These are phyloP conservation scores for Hydrocynus forskahlii DNA, from an alignment of 2,797 vertebrate species.

Conservation along the genomic window DNA sequence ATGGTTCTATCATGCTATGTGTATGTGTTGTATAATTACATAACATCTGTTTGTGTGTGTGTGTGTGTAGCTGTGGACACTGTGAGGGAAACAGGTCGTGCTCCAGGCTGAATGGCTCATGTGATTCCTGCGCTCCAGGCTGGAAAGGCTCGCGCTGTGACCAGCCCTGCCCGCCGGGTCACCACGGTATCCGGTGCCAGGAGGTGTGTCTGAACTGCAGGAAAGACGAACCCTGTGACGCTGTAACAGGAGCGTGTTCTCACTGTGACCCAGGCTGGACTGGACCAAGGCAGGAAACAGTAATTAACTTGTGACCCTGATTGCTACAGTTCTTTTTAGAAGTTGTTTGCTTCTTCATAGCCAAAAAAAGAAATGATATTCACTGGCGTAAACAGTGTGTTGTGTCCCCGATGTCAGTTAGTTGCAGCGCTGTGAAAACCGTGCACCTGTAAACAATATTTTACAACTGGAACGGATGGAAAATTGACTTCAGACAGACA, in stretches of 20 bases:
- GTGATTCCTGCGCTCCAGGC: constrained; percentile 83
- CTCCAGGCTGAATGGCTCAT: constrained; percentile 80
- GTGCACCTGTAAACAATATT: too few relatives aligned
- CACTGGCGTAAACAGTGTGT: too few relatives aligned
- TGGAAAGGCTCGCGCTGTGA: constrained; percentile 90
- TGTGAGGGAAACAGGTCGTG: constrained; percentile 80
- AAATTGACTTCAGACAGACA: too few relatives aligned
- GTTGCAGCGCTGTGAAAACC: too few relatives aligned
- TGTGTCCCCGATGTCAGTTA: too few relatives aligned
- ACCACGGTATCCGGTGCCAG: constrained; percentile 81
- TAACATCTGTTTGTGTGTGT: not conserved
- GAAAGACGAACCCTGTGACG: constrained; percentile 78
- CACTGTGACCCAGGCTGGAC: constrained; percentile 86
- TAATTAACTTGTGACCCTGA: not conserved
- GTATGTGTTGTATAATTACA: not conserved
- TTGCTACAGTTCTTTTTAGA: not conserved
- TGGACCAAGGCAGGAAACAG: constrained; percentile 80
- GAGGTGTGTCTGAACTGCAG: constrained; percentile 83
- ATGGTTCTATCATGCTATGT: not conserved
- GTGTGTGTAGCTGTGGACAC: constrained; percentile 77
- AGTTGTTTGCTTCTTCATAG: too few relatives aligned
- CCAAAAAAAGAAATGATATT: too few relatives aligned
- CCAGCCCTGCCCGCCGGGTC: constrained; percentile 77
- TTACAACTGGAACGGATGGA: too few relatives aligned
- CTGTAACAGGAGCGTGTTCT: constrained; percentile 79